Conservation (phyloP, 2,113 vertebrate species). For the Morphnarchus princeps region DNA sequence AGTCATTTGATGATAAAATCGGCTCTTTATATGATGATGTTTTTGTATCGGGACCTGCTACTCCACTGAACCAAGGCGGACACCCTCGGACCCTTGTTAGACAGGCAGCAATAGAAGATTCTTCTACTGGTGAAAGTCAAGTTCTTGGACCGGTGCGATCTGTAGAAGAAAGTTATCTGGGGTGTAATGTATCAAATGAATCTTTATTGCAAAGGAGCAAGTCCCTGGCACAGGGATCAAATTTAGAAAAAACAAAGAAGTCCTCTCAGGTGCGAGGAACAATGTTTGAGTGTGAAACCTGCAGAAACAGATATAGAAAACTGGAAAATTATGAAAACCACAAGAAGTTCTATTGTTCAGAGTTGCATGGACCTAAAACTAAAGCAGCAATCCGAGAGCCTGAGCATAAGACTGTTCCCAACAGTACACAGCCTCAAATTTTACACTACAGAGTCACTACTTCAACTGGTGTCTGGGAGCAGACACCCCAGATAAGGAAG, state of each 20-base stretch:
- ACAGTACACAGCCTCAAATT: conserved; percentile 74
- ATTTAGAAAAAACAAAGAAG: conserved; percentile 84
- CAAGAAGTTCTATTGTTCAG: conserved; percentile 98
- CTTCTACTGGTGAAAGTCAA: conserved; percentile 81
- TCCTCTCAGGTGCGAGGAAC: conserved; percentile 89
- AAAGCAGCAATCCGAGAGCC: conserved; percentile 82
- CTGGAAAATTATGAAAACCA: conserved; percentile 98
- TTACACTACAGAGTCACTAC: conserved; percentile 78
- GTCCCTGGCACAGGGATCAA: conserved; percentile 77
- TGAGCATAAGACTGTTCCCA: conserved; percentile 78
- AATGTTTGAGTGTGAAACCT: conserved; percentile 98
- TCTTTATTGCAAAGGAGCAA: conserved; percentile 77
- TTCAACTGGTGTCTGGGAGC: conserved; percentile 80
- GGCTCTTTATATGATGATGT: conserved; percentile 88
- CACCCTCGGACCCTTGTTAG: conserved; percentile 90
- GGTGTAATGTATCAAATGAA: conserved; percentile 75
- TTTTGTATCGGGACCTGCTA: conserved; percentile 86
- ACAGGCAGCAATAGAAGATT: conserved; percentile 92
- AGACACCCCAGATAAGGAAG: conserved; percentile 90
- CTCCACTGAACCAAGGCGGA: conserved; percentile 80
- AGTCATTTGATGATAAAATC: conserved; percentile 98
- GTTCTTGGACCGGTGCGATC: conserved; percentile 76
- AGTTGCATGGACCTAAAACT: conserved; percentile 95
- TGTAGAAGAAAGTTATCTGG: conserved; percentile 83
- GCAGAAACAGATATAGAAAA: conserved; percentile 93